Percentiles rank a stretch among this genome's conserved stretches.
Conservation (phyloP, 2,113 vertebrate species). For the Nothocercus nigrocapillus region DNA sequence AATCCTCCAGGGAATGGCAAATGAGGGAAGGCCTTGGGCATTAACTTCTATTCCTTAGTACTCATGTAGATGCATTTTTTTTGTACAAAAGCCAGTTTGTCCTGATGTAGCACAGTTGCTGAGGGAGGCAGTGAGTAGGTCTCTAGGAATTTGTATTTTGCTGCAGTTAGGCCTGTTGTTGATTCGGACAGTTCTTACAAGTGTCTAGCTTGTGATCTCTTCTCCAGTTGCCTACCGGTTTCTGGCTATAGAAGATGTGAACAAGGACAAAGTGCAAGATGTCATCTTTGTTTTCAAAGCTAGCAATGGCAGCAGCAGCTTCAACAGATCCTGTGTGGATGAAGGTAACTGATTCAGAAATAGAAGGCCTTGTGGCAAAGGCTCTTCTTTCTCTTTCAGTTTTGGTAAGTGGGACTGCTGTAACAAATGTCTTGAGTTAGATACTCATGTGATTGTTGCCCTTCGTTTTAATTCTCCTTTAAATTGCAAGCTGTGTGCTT, state of each 20-base stretch:
- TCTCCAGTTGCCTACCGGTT: conserved; percentile 85
- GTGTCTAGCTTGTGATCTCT: background rate
- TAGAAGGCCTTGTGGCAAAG: background rate
- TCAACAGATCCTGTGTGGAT: conserved; percentile 79
- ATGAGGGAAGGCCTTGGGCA: conserved; percentile 6
- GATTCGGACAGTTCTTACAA: background rate
- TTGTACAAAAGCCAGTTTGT: background rate
- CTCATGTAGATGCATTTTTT: background rate
- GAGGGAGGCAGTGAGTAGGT: conserved; percentile 24
- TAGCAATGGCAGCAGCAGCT: conserved; percentile 22
- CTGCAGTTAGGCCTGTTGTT: background rate
- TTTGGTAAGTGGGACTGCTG: background rate
- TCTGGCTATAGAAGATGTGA: conserved; percentile 80
- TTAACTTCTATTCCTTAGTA: background rate
- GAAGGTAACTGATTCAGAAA: conserved; percentile 78
- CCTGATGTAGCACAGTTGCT: background rate
- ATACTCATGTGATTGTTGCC: too few relatives aligned
- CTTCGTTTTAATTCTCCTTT: background rate
- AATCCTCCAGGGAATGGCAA: background rate
- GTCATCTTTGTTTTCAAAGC: conserved; percentile 85
- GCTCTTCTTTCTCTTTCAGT: background rate
- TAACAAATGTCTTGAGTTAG: background rate
- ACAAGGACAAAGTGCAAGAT: conserved; percentile 87
- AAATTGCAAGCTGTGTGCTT: background rate
- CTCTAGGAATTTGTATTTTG: conserved; percentile 30